Base-by-base conservation (phyloP, 2,797 vertebrate genomes). In the Eulemur albifrons region DNA sequence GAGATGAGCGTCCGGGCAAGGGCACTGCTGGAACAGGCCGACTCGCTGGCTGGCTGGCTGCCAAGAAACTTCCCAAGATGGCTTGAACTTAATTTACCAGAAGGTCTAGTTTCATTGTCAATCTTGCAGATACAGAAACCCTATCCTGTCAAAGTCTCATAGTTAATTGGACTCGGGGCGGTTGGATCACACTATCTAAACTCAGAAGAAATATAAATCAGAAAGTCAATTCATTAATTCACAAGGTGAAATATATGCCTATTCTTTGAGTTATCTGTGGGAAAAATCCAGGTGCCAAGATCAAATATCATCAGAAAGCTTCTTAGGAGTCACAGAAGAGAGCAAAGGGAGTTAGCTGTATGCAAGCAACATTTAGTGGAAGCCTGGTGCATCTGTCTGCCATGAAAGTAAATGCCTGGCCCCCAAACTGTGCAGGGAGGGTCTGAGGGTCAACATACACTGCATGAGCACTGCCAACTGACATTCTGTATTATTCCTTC, bases 41-140 rank as follows among this genome's bases (percentile, higher is more conserved):
- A 32, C 25, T 43, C 17, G 73, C 80, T 32, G 8, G 65, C 23
- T 61, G 11, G 76, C 70, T 30, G n/a, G 32, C 23, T 72, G 75
- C 87, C 81, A 90, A 89, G 35, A 84, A 54, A 63, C 70, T 77
- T 97, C 75, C 84, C 82, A 50, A 14, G 18, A 59, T 54, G 27
- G 59, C 73, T 70, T 90, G 84, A 93, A 88, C 72, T 85, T 85
- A 52, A 94, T 84, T 89, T 90, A 84, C 95, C 93, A 81, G 86
- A 90, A 83, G 81, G 61, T 93, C 67, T 67, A 89, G 17, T 82
- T 3, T 89, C 75, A 43, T 40, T 87, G 67, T 87, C 65, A 84
- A 82, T 76, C 52, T 45, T 57, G 13, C 27, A 67, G 81, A 80
- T 52, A 84, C 38, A 84, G 65, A 93, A 86, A 75, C n/a, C 18